A percentile compares a stretch with the other conserved stretches of the same genome.
These are phyloP conservation scores for Sorex araneus DNA, from an alignment of 2,113 vertebrate species.

Conservation along the genomic window DNA sequence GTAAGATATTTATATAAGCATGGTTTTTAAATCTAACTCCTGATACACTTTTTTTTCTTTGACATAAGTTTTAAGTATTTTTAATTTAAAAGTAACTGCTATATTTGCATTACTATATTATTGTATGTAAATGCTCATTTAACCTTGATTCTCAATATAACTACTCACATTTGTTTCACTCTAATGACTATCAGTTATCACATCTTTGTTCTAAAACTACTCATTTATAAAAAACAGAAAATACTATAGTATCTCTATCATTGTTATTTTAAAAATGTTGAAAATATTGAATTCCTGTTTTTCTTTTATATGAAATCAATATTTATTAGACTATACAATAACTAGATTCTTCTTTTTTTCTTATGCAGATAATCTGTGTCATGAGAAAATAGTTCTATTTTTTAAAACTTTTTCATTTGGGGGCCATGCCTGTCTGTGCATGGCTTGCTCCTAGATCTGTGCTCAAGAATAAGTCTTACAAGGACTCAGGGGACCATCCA, in stretches of 20 bases:
- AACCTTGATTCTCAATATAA: background rate
- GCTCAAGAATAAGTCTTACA: too few species aligned
- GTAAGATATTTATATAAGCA: background rate
- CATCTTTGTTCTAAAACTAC: background rate
- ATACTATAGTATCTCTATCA: background rate
- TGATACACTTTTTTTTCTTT: conserved; percentile 5
- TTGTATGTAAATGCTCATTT: background rate
- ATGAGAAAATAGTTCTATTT: background rate
- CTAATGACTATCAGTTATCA: conserved; percentile 2
- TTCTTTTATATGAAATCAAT: background rate
- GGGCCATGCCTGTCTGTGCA: too few species aligned
- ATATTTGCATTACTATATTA: background rate
- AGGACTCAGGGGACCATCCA: too few species aligned
- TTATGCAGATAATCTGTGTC: background rate
- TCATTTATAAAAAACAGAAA: conserved; percentile 16
- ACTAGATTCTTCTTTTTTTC: background rate
- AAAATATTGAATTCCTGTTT: background rate
- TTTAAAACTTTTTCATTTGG: background rate
- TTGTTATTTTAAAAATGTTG: conserved; percentile 3
- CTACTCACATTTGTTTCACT: background rate
- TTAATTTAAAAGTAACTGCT: background rate
- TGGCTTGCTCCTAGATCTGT: too few species aligned
- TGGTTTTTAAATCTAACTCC: conserved; percentile 36
- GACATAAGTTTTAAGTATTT: background rate
- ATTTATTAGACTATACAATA: background rate